phyloP scores from a whole-genome alignment of 1,140 invertebrate species.

The Tyrophagus putrescentiae region DNA sequence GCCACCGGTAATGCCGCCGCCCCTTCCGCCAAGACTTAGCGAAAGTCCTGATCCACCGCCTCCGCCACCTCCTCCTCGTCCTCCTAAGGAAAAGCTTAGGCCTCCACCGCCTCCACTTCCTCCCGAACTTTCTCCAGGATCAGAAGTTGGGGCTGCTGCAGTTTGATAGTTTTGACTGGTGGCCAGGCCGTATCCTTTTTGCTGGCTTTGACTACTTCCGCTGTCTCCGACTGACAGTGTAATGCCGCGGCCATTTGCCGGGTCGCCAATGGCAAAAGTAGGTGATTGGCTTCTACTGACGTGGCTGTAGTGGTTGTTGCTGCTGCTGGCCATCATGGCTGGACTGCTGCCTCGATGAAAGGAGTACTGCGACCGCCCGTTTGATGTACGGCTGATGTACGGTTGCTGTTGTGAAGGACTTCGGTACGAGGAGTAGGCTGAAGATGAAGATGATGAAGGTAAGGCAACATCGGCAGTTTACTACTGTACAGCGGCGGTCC shows the following conservation, averaged over 20 bases:
- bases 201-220: background rate
- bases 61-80: background rate
- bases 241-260: constrained; percentile 9
- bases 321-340: no score
- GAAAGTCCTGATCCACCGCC: background rate
- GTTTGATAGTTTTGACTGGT: constrained; percentile 1
- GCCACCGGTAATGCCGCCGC: background rate
- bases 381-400: background rate
- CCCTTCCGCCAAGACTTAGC: constrained; percentile 2
- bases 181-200: background rate
- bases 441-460: no score
- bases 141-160: background rate
- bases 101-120: constrained; percentile 4
- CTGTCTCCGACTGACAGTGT: background rate
- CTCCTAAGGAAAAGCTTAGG: constrained; percentile 10
- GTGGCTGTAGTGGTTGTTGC: background rate
- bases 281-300: no score
- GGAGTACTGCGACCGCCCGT: background rate
- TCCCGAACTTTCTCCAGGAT: background rate
- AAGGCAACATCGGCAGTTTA: no score
- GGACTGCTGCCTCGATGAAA: background rate
- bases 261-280: constrained; percentile 17
- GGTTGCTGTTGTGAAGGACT: background rate
- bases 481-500: no score
- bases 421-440: background rate